phyloP scores from a whole-genome alignment of 1,140 invertebrate species.

The Mycetomoellerius zeteki region DNA sequence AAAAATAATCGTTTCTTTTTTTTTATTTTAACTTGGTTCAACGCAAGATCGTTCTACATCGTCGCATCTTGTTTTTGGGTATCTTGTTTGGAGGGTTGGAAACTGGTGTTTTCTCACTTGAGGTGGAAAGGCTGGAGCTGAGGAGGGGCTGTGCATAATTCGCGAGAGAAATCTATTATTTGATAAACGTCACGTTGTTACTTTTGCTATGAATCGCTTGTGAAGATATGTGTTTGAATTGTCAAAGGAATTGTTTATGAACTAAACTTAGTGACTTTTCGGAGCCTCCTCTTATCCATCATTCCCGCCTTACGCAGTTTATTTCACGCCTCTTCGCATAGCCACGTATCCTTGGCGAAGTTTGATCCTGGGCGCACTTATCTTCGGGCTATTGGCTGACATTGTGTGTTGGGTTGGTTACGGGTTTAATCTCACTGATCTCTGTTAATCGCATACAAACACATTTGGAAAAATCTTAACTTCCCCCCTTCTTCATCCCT shows the following conservation, averaged over 20 bases:
- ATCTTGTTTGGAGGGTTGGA: constrained; percentile 73
- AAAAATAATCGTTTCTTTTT: constrained; percentile 33
- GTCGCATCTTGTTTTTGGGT: constrained; percentile 67
- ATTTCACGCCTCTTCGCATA: constrained; percentile 69
- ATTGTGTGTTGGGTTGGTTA: constrained; percentile 86
- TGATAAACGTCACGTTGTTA: background rate
- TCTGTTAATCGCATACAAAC: constrained; percentile 61
- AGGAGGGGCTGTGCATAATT: constrained; percentile 23
- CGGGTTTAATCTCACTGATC: constrained; percentile 81
- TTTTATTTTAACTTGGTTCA: constrained; percentile 33
- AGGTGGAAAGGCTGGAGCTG: constrained; percentile 26
- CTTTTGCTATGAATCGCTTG: background rate
- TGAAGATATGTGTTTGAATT: background rate
- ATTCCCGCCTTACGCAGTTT: constrained; percentile 37
- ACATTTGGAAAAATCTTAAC: constrained; percentile 20
- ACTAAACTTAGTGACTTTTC: constrained; percentile 4
- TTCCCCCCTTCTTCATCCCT: background rate
- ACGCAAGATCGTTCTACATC: constrained; percentile 39
- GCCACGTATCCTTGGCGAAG: constrained; percentile 71
- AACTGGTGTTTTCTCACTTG: constrained; percentile 68
- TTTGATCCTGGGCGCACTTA: constrained; percentile 80
- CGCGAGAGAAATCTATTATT: background rate
- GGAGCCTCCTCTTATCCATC: constrained; percentile 47
- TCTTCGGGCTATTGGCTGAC: constrained; percentile 84
- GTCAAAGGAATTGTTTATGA: background rate